A percentile compares a stretch with the other conserved stretches of the same genome.
Conservation (phyloP, 2,113 vertebrate species). For the Hydropotes inermis region DNA sequence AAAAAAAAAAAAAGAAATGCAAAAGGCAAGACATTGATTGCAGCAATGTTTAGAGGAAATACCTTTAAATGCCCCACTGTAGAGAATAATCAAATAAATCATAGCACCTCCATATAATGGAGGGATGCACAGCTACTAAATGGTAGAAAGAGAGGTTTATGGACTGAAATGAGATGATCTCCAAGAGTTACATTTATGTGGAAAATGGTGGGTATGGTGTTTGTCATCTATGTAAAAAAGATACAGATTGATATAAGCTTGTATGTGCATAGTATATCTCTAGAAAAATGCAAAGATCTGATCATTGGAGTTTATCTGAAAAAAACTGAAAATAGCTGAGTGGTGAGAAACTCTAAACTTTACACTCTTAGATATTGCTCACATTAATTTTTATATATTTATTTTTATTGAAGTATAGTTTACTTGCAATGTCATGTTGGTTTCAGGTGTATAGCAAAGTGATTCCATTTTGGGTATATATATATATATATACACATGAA, state of each 20-base stretch:
- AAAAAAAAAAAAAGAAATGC: neutral
- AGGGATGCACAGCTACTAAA: neutral
- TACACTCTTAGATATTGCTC: neutral
- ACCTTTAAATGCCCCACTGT: too few species aligned
- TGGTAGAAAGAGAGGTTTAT: neutral
- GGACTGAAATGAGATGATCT: neutral
- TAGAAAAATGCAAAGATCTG: neutral
- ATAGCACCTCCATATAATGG: rapidly evolving
- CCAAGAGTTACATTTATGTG: neutral
- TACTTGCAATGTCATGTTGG: neutral
- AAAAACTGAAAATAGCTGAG: neutral
- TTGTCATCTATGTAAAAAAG: neutral
- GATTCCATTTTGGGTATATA: neutral
- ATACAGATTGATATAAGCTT: neutral
- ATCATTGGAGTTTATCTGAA: neutral
- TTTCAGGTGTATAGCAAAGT: neutral
- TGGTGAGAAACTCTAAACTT: neutral
- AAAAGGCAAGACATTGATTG: neutral
- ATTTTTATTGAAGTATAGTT: neutral
- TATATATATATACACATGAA: neutral
- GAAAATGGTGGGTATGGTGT: neutral
- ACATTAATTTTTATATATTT: neutral
- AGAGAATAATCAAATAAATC: neutral
- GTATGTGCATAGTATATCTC: neutral
- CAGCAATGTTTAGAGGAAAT: neutral